These are phyloP conservation scores for Ligdia adustata DNA, from an alignment of 2,888 invertebrate genomes.

Conservation along the genomic window DNA sequence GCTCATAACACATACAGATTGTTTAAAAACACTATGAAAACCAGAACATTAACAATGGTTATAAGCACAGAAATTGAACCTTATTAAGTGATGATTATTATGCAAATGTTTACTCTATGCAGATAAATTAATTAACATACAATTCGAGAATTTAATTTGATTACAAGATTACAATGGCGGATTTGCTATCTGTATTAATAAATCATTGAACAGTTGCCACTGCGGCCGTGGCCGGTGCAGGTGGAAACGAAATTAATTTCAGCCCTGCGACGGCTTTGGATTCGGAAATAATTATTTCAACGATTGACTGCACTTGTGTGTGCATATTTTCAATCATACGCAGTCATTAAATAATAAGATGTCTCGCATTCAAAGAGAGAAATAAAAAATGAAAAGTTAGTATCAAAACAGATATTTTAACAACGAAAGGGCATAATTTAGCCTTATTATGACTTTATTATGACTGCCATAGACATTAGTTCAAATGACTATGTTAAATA, in stretches of 20 bases:
- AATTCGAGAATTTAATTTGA: conserved; percentile 15
- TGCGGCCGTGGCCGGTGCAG: neutral
- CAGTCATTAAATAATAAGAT: neutral
- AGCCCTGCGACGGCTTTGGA: neutral
- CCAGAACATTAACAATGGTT: too few relatives aligned
- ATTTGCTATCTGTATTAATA: conserved; percentile 10
- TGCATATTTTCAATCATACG: neutral
- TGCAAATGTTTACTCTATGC: too few relatives aligned
- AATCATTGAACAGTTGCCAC: conserved; percentile 4
- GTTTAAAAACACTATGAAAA: conserved; percentile 19
- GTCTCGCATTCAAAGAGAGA: too few relatives aligned
- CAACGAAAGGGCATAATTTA: too few relatives aligned
- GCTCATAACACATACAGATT: conserved; percentile 16
- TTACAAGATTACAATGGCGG: neutral
- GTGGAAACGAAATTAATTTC: conserved; percentile 3
- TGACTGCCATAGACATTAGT: too few relatives aligned
- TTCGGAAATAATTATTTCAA: neutral
- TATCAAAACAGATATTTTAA: too few relatives aligned
- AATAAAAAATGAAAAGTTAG: too few relatives aligned
- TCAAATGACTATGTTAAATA: too few relatives aligned
- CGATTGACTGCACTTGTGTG: neutral
- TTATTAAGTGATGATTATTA: too few relatives aligned
- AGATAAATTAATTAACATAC: too few relatives aligned
- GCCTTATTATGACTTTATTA: too few relatives aligned
- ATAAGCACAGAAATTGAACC: too few relatives aligned